A percentile compares a stretch with the other conserved stretches of the same genome.
These are phyloP conservation scores for Ephialtes manifestator DNA, from an alignment of 2,888 invertebrate genomes.

Conservation along the genomic window DNA sequence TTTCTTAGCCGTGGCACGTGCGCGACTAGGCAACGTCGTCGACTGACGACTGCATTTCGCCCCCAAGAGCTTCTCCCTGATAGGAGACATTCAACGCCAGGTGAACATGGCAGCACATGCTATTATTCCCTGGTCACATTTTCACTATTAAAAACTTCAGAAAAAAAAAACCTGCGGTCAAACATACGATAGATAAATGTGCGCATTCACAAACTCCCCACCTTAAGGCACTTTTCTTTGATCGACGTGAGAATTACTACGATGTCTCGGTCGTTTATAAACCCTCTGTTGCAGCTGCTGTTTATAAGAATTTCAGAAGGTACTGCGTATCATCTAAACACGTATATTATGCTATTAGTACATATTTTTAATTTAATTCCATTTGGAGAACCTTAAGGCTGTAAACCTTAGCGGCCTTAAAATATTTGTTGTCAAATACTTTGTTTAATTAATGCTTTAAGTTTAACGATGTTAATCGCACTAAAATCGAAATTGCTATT, in stretches of 20 bases:
- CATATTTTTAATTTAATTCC: not conserved
- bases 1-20: constrained; percentile 10
- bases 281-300: not conserved
- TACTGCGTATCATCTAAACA: not conserved
- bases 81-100: not conserved
- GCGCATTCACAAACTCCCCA: not conserved
- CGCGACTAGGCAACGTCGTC: not conserved
- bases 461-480: not conserved
- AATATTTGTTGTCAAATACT: not conserved
- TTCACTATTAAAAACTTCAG: not conserved
- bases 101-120: constrained; percentile 29
- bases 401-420: too few species aligned
- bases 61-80: not conserved
- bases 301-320: not conserved
- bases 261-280: not conserved
- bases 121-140: not conserved
- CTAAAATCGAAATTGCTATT: not conserved
- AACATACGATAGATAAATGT: not conserved
- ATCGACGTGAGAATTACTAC: not conserved
- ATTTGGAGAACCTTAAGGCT: not conserved
- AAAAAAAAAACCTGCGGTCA: not conserved
- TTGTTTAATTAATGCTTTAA: not conserved
- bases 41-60: constrained; percentile 2
- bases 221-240: constrained; percentile 3
- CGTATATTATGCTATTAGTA: not conserved